Percentiles rank a stretch among this genome's conserved stretches.
These are phyloP conservation scores for Apocrypta bakeri DNA, from an alignment of 1,140 invertebrate species.

Conservation along the genomic window DNA sequence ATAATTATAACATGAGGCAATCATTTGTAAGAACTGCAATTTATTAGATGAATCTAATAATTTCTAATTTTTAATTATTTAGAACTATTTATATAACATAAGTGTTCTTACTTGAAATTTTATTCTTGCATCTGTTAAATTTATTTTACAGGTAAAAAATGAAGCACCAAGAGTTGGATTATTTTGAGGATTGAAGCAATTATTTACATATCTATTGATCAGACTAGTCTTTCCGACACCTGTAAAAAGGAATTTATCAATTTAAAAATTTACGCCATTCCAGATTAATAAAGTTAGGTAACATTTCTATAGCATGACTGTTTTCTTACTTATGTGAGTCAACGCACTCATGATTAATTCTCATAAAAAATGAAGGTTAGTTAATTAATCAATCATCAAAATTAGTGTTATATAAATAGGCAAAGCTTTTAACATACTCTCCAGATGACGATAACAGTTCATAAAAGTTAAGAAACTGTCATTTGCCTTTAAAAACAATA, in stretches of 20 bases:
- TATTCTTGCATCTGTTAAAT: slow-evolving; percentile 80
- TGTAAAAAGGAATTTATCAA: slow-evolving; percentile 71
- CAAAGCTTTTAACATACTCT: background rate
- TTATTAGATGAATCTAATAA: too few relatives aligned
- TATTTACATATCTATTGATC: slow-evolving; percentile 86
- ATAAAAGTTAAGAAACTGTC: too few relatives aligned
- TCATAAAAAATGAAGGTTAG: background rate
- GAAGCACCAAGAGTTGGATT: slow-evolving; percentile 91
- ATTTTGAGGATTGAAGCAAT: slow-evolving; percentile 82
- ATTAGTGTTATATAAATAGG: too few relatives aligned
- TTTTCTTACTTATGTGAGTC: too few relatives aligned
- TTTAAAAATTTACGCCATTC: background rate
- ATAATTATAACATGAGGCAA: too few relatives aligned
- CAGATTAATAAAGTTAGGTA: too few relatives aligned
- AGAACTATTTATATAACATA: slow-evolving; percentile 24
- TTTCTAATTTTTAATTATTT: too few relatives aligned
- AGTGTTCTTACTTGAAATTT: slow-evolving; percentile 80
- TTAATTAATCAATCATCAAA: background rate
- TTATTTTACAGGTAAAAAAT: slow-evolving; percentile 89
- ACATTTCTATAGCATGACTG: too few relatives aligned
- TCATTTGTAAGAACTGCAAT: too few relatives aligned
- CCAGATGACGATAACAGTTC: too few relatives aligned
- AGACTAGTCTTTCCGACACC: slow-evolving; percentile 92
- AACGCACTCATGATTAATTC: background rate
- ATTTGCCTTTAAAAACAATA: too few relatives aligned